Evolutionary conservation across 2,888 invertebrate genomes (phyloP), one percentile per base, ranked within the genome.

Genomic region (Drosophila formosana): DNA sequence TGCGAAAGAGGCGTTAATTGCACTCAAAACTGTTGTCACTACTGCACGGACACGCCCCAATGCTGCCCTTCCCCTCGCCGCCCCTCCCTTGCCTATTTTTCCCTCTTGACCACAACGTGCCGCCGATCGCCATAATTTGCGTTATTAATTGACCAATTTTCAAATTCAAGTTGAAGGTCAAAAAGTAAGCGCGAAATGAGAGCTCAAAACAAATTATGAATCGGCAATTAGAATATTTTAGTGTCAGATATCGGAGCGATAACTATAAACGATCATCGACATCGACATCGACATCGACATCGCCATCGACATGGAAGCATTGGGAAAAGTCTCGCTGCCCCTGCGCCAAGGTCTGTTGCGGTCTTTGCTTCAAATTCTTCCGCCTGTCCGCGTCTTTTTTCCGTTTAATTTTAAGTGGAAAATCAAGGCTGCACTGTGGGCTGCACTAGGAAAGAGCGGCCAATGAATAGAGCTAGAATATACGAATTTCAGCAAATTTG

Each of bases 101-200:
- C 41, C 8, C 11, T 37, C 25, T 52, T 39, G 53, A 65, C 58
- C 64, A 45, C 75, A 30, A 41, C 34, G 64, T 28, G 52, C 26
- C 50, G 28, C 67, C 75, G 77, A 82, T 80, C 85, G 74, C 78
- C 75, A 75, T 89, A 87, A 83, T 83, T 80, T 87, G 84, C 65
- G 66, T 78, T 87, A 89, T 83, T 83, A 83, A 83, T 89, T 83
- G 83, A 66, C 84, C 89, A 85, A 80, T 85, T 85, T 89, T 85
- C 72, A 72, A 82, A 88, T 88, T 85, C 88, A 85, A 85, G 85
- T 85, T 89, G 89, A 85, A 89, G 85, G 85, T 67, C 80, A 69
- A 68, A 63, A 75, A 81, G 75, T 78, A 78, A 81, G 43, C 72
- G 73, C 58, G 23, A 63, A 57, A 65, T 66, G 69, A 61, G 34